phyloP scores from a whole-genome alignment of 2,113 vertebrate species.

The Greenwoodochromis staneri region DNA sequence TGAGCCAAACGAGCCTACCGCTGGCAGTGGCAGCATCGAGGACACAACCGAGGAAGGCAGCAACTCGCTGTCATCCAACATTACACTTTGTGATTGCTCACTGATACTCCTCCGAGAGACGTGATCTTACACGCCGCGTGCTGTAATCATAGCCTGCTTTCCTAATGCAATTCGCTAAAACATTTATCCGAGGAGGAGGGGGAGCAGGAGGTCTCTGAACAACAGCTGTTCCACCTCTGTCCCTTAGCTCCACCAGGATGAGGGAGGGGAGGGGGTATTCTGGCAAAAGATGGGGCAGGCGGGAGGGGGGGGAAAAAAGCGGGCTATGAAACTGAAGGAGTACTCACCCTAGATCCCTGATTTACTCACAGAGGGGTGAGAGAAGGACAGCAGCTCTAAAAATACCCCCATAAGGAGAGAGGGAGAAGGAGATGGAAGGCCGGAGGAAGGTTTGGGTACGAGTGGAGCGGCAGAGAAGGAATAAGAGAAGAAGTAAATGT shows the following conservation, averaged over 20 bases:
- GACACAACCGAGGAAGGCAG: not conserved
- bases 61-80: not conserved
- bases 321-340: slow-evolving; percentile 38
- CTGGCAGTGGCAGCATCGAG: not conserved
- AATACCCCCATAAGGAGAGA: slow-evolving; percentile 45
- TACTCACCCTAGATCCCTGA: slow-evolving; percentile 24
- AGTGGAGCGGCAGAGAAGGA: not conserved
- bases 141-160: slow-evolving; percentile 19
- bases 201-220: not conserved
- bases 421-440: not conserved
- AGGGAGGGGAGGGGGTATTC: not conserved
- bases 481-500: not conserved
- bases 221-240: slow-evolving; percentile 49
- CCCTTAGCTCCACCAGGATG: not conserved
- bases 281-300: not conserved
- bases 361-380: slow-evolving; percentile 54
- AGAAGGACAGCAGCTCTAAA: slow-evolving; percentile 55
- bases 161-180: slow-evolving; percentile 25
- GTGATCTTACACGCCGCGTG: not conserved
- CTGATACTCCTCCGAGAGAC: slow-evolving; percentile 6
- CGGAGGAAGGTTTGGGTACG: not conserved
- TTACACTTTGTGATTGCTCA: slow-evolving; percentile 18
- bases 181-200: slow-evolving; percentile 18
- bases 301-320: accelerated
- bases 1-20: not conserved